Conservation (phyloP, 2,797 vertebrate species). For the Chelidonichthys spinosus region DNA sequence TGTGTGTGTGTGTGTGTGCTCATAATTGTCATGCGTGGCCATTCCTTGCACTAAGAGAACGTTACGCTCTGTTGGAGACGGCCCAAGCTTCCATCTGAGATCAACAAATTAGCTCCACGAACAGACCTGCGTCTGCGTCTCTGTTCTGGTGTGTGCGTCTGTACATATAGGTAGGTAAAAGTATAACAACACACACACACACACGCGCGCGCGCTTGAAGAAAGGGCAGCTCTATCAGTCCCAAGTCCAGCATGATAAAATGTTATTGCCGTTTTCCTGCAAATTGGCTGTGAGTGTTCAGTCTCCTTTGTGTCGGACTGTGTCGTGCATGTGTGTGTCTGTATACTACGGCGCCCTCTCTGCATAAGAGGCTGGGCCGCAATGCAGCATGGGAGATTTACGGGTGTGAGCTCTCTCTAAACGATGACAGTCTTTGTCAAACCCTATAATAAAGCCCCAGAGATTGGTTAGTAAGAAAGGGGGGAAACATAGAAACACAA, state of each 20-base stretch:
- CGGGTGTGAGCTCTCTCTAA: slow-evolving; percentile 90
- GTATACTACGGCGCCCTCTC: slow-evolving; percentile 77
- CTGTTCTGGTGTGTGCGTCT: slow-evolving; percentile 23
- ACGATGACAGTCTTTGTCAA: slow-evolving; percentile 94
- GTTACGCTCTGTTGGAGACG: slow-evolving; percentile 95
- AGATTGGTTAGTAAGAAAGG: slow-evolving; percentile 70
- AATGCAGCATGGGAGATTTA: slow-evolving; percentile 93
- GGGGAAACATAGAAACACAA: slow-evolving; percentile 1
- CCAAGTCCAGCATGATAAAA: slow-evolving; percentile 93
- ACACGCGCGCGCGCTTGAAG: slow-evolving; percentile 69
- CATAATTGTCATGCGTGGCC: slow-evolving; percentile 92
- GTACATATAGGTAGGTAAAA: slow-evolving; percentile 43
- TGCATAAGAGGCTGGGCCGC: slow-evolving; percentile 88
- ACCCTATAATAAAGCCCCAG: slow-evolving; percentile 91
- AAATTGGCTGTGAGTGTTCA: slow-evolving; percentile 91
- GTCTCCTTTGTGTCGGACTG: slow-evolving; percentile 51
- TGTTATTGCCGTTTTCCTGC: slow-evolving; percentile 94
- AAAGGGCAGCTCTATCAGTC: slow-evolving; percentile 95
- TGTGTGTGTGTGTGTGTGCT: slow-evolving; percentile 42
- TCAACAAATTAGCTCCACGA: slow-evolving; percentile 87
- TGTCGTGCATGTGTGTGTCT: slow-evolving; percentile 14
- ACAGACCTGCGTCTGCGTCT: slow-evolving; percentile 42
- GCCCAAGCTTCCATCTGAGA: slow-evolving; percentile 95
- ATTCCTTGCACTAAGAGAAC: slow-evolving; percentile 87
- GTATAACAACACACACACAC: slow-evolving; percentile 10